These are phyloP conservation scores for Zosterops pallidus DNA, from an alignment of 2,113 vertebrate species.

Conservation along the genomic window DNA sequence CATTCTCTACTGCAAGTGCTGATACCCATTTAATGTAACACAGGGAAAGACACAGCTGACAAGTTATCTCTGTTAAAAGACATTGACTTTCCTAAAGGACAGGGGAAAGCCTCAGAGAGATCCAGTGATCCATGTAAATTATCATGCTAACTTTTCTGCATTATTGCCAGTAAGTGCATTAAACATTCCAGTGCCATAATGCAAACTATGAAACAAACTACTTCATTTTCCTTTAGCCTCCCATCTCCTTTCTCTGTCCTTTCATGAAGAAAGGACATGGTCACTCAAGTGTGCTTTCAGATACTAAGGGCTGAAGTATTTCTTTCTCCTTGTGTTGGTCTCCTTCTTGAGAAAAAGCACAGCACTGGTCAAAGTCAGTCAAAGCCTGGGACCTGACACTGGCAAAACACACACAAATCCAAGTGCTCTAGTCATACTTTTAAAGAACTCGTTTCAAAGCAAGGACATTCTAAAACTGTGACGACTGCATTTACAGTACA, in stretches of 20 bases:
- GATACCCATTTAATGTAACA: neutral
- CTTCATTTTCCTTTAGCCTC: neutral
- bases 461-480: neutral
- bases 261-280: neutral
- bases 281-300: neutral
- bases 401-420: neutral
- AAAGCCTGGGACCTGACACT: neutral
- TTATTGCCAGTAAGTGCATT: neutral
- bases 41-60: neutral
- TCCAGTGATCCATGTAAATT: neutral
- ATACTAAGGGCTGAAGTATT: neutral
- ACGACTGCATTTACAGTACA: neutral
- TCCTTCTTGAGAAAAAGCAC: neutral
- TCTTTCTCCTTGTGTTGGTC: neutral
- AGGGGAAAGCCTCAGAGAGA: neutral
- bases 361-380: neutral
- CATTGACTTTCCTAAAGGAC: neutral
- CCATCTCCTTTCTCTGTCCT: neutral
- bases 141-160: neutral
- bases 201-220: neutral
- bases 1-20: neutral
- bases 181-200: neutral
- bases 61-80: neutral
- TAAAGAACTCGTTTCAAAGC: neutral
- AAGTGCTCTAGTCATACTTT: neutral